Evolutionary conservation across 35 echinoderm and acorn worm species (phyloP), one percentile per base, ranked within the genome.

Genomic region (Anneissia japonica): DNA sequence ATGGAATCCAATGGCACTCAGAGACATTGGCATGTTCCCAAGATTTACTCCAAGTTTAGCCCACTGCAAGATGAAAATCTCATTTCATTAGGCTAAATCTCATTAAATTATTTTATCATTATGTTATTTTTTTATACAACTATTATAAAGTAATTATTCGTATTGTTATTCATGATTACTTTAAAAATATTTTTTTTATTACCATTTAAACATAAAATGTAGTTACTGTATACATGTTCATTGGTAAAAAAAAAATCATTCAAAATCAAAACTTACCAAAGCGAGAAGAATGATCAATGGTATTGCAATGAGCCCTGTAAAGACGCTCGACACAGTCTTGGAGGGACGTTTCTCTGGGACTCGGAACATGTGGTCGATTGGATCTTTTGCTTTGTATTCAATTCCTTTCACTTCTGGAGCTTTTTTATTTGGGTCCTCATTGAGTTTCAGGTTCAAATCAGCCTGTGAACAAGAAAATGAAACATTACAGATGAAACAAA

Each of bases 331-430:
- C 79, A 97, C 86, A 0, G 82, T 56, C 0, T 84, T 82, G 0
- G 95, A 89, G 45, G 95, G 95, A 11, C 91, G 88, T 72, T 97
- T 97, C 91, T 93, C 91, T 32, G 95, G 88, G 0, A 87, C 81
- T n/a, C 95, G 88, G 91, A 97, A 97, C 86, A 93, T 93, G 86
- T 97, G 95, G 12, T 93, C 80, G 30, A 97, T 93, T 36, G 90
- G 81, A 9, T 91, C 91, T 40, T 91, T 82, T 81, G 90, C 74
- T n/a, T 43, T 75, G 80, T 93, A 97, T 83, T 84, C 87, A 36
- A 77, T 77, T 29, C 64, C 38, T 33, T 33, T 38, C 7, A 77
- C 82, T 38, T 93, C 84, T 35, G 46, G 10, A 1, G 85, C 85
- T 32, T 82, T 83, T 45, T 83, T 89, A 41, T 75, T 51, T 56